Evolutionary conservation across 1,140 invertebrate genomes (phyloP).

Genomic region (Apis dorsata): DNA sequence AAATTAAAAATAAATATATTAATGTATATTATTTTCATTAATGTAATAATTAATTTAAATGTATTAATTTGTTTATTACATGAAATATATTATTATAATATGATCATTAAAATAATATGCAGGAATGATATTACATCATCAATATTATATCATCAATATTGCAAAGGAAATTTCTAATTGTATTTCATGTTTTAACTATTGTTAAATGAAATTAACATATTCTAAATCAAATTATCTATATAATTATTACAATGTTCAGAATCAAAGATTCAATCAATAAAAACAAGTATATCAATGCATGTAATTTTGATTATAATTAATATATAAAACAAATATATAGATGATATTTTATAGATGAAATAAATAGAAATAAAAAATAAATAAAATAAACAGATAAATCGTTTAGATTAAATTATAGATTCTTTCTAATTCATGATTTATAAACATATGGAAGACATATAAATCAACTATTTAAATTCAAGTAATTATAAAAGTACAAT

Average conservation of each 20-base stretch:
- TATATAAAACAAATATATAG: not conserved
- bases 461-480: slow-evolving; percentile 52
- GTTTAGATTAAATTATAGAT: slow-evolving; percentile 47
- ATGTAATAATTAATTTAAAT: too few relatives aligned
- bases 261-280: too few relatives aligned
- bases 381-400: slow-evolving; percentile 46
- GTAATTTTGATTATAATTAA: not conserved
- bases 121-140: not conserved
- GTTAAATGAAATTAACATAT: not conserved
- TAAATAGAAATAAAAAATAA: slow-evolving; percentile 22
- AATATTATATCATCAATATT: not conserved
- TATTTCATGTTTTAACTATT: not conserved
- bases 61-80: too few relatives aligned
- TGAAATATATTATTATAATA: too few relatives aligned
- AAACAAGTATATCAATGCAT: too few relatives aligned
- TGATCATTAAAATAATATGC: too few relatives aligned
- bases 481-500: not conserved
- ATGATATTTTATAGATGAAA: not conserved
- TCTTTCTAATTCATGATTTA: slow-evolving; percentile 48
- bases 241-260: too few relatives aligned
- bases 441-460: slow-evolving; percentile 13
- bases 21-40: too few relatives aligned
- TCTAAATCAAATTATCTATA: not conserved
- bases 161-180: not conserved
- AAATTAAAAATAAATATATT: too few relatives aligned